Percentiles rank a stretch among this genome's conserved stretches.
Conservation (phyloP, 2,888 invertebrate genomes). For the Athripsodes cinereus region DNA sequence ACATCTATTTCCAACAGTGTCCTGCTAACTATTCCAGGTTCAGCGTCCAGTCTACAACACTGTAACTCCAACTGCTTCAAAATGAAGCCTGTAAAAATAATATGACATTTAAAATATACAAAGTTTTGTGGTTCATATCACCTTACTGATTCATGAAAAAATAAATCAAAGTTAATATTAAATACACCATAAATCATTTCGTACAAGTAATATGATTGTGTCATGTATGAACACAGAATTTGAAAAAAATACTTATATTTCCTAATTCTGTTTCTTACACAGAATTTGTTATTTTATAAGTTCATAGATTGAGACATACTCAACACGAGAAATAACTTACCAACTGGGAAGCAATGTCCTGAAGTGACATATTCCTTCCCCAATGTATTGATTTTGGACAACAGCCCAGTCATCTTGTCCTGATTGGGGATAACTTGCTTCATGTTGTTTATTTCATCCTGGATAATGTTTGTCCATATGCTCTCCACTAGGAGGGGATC, state of each 20-base stretch:
- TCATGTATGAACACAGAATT: too few relatives aligned
- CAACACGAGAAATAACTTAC: constrained; percentile 50
- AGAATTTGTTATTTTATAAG: too few relatives aligned
- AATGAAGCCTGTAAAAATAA: constrained; percentile 58
- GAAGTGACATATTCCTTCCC: constrained; percentile 74
- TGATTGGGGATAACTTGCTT: constrained; percentile 41
- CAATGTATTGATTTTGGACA: constrained; percentile 70
- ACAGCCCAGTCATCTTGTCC: constrained; percentile 60
- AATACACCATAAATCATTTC: too few relatives aligned
- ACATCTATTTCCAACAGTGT: constrained; percentile 72
- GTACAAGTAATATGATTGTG: too few relatives aligned
- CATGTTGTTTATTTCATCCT: constrained; percentile 51
- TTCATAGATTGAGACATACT: too few relatives aligned
- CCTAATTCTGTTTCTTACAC: too few relatives aligned
- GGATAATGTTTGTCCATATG: constrained; percentile 84
- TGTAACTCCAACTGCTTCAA: constrained; percentile 72
- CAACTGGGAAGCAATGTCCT: constrained; percentile 81
- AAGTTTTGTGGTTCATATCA: too few relatives aligned
- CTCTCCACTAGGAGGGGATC: constrained; percentile 83
- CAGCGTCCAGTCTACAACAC: constrained; percentile 65
- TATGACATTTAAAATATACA: too few relatives aligned
- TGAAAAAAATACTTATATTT: too few relatives aligned
- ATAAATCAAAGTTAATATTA: too few relatives aligned
- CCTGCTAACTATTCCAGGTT: constrained; percentile 69
- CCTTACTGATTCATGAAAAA: too few relatives aligned